Evolutionary conservation across 1,140 invertebrate species (phyloP).

Genomic region (Potamilus streckersoni): DNA sequence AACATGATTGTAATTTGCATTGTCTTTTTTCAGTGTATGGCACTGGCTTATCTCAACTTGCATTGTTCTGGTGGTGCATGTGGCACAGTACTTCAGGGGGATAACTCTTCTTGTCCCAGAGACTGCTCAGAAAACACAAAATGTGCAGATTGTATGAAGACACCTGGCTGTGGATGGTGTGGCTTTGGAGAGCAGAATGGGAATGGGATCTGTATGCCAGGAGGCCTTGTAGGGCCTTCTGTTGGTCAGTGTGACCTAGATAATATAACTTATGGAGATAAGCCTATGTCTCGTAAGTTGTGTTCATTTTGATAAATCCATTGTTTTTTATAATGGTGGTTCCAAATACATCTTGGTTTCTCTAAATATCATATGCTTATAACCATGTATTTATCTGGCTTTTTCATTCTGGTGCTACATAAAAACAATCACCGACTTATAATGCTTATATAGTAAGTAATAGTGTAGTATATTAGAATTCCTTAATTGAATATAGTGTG

Average conservation of each 20-base stretch:
- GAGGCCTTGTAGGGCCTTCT: constrained; percentile 66
- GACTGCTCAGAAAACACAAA: constrained; percentile 85
- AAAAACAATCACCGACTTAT: no score
- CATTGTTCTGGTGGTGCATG: constrained; percentile 91
- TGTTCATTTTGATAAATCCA: no score
- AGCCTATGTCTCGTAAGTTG: no score
- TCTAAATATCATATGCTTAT: no score
- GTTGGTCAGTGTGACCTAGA: background rate
- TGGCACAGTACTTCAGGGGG: constrained; percentile 78
- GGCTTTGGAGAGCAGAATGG: constrained; percentile 67
- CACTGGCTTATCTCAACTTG: constrained; percentile 84
- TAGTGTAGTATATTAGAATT: no score
- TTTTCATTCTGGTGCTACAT: no score
- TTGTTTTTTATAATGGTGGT: no score
- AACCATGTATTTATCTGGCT: no score
- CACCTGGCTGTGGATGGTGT: constrained; percentile 83
- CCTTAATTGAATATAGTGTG: no score
- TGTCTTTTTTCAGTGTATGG: constrained; percentile 77
- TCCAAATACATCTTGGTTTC: no score
- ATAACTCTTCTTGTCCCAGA: constrained; percentile 80
- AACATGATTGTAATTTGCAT: background rate
- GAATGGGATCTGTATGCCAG: constrained; percentile 69
- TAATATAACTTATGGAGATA: no score
- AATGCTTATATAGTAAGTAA: no score
- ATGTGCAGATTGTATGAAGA: constrained; percentile 86